Evolutionary conservation across 2,888 invertebrate species (phyloP).

Genomic region (Pristionchus exspectatus): DNA sequence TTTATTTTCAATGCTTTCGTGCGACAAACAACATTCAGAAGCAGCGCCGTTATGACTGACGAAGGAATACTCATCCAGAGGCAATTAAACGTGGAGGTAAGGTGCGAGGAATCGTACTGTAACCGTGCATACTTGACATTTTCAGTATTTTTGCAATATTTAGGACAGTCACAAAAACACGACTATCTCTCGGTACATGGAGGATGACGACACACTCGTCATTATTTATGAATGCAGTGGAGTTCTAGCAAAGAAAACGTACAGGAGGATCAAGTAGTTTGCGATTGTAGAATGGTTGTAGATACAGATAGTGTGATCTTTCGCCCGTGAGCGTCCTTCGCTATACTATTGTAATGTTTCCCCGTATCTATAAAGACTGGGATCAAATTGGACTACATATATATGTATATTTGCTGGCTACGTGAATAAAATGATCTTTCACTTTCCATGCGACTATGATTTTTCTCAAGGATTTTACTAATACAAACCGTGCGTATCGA

Average conservation of each 20-base stretch:
- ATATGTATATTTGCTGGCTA: too few relatives aligned
- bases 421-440: too few relatives aligned
- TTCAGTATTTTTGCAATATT: too few relatives aligned
- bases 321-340: too few relatives aligned
- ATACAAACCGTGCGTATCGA: too few relatives aligned
- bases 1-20: background rate
- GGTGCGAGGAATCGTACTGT: background rate
- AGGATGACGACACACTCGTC: slow-evolving; percentile 17
- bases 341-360: too few relatives aligned
- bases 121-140: too few relatives aligned
- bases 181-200: background rate
- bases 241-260: background rate
- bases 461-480: too few relatives aligned
- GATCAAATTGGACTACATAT: too few relatives aligned
- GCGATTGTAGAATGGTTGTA: background rate
- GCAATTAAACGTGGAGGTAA: background rate
- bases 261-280: background rate
- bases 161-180: background rate
- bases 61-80: background rate
- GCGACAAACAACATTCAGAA: background rate
- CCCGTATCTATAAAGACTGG: too few relatives aligned
- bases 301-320: too few relatives aligned
- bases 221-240: background rate
- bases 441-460: too few relatives aligned
- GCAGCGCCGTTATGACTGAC: background rate